Evolutionary conservation across 2,113 vertebrate species (phyloP), one percentile per base, ranked within the genome.

Genomic region (Corythornis madagascariensis): DNA sequence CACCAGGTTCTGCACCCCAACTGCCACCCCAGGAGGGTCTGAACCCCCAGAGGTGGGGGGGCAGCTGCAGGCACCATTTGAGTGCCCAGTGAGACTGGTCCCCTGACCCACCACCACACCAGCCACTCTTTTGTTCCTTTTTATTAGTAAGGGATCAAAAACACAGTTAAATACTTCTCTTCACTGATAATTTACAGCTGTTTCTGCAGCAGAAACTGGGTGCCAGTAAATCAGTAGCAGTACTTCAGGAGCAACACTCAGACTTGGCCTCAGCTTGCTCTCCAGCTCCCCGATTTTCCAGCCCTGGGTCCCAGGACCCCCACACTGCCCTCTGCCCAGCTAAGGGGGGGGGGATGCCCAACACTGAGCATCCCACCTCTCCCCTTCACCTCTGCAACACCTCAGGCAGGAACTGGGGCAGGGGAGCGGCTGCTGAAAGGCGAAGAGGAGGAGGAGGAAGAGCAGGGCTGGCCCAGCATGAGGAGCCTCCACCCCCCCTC

Each of bases 151-250:
- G 82, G 59, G 66, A 57, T 45, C 53, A 66, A 85, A 94, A 91
- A 65, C 78, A 61, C 63, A 60, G 53, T 88, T 94, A 95, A 96
- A 93, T 93, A 88, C 80, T 64, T 77, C 63, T 93, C 53, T 86
- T 93, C 73, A 77, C 60, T 31, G 59, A 78, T 80, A 60, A 90
- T 83, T 93, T 86, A 92, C 92, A 94, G 79, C 69, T 81, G 73
- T 59, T 83, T 73, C 42, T 69, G 65, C 76, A 80, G 69, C 91
- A 93, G 72, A 65, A 85, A 79, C 40, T 4, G 16, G 63, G 72
- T 43, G 35, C 75, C 10, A 5, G 35, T 80, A 42, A 66, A 31
- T 72, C 89, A 74, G 86, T 21, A 88, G 76, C 72, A 65, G 47
- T 52, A 66, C 19, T 7, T 25, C n/a, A 50, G 67, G 71, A 89